Conservation (phyloP, 2,888 invertebrate genomes). For the Adelognathus sp. region DNA sequence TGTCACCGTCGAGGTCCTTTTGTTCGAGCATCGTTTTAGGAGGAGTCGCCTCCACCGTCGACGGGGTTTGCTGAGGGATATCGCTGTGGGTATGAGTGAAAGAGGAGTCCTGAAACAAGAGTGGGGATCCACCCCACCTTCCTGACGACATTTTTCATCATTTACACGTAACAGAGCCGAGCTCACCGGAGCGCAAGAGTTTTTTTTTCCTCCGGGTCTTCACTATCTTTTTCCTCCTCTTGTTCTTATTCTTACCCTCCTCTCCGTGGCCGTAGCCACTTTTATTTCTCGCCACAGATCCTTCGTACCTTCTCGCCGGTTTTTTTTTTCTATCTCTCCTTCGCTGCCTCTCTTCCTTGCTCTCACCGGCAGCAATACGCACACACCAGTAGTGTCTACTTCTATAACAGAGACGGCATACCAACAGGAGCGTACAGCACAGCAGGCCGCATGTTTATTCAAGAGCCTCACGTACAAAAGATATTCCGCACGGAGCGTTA, state of each 20-base stretch:
- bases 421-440: slow-evolving; percentile 28
- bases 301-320: slow-evolving; percentile 3
- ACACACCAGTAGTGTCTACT: slow-evolving; percentile 58
- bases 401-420: slow-evolving; percentile 62
- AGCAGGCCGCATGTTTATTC: slow-evolving; percentile 78
- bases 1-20: slow-evolving; percentile 45
- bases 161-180: slow-evolving; percentile 72
- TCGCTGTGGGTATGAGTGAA: background rate
- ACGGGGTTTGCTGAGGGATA: slow-evolving; percentile 8
- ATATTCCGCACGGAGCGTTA: slow-evolving; percentile 75
- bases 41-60: no score
- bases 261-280: slow-evolving; percentile 31
- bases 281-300: slow-evolving; percentile 13
- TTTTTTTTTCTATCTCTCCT: slow-evolving; percentile 35
- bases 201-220: slow-evolving; percentile 31
- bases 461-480: slow-evolving; percentile 79
- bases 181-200: slow-evolving; percentile 41
- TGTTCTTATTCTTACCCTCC: slow-evolving; percentile 23
- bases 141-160: slow-evolving; percentile 76
- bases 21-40: slow-evolving; percentile 25
- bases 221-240: slow-evolving; percentile 12
- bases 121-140: slow-evolving; percentile 25
- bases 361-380: slow-evolving; percentile 7
- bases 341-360: slow-evolving; percentile 21
- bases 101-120: background rate